Percentiles rank a stretch among this genome's conserved stretches.
These are phyloP conservation scores for Ceratosolen fusciceps DNA, from an alignment of 1,140 invertebrate genomes.

Conservation along the genomic window DNA sequence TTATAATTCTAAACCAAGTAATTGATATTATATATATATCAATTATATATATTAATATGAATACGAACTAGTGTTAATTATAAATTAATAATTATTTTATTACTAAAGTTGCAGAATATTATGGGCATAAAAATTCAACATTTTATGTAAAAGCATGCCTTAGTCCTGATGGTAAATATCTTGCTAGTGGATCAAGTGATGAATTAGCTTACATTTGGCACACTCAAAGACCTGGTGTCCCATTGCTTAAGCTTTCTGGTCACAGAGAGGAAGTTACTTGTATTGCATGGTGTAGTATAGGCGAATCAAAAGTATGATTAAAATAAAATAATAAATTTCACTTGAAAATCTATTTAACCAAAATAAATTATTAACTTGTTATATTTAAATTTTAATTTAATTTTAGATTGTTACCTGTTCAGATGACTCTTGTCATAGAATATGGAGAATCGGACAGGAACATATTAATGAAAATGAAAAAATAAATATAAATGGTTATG, in stretches of 20 bases:
- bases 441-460: slow-evolving; percentile 80
- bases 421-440: slow-evolving; percentile 83
- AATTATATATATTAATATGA: too few species aligned
- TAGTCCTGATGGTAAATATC: slow-evolving; percentile 83
- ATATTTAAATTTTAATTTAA: slow-evolving; percentile 68
- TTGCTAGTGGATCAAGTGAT: slow-evolving; percentile 88
- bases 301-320: slow-evolving; percentile 69
- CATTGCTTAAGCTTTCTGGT: slow-evolving; percentile 79
- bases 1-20: slow-evolving; percentile 77
- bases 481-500: slow-evolving; percentile 71
- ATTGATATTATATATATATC: slow-evolving; percentile 41
- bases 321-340: slow-evolving; percentile 23
- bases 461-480: slow-evolving; percentile 69
- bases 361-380: slow-evolving; percentile 9
- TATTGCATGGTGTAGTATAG: slow-evolving; percentile 80
- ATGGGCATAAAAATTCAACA: slow-evolving; percentile 81
- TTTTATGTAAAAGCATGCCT: slow-evolving; percentile 88
- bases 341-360: not conserved
- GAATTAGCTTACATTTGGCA: slow-evolving; percentile 89
- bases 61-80: not conserved
- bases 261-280: slow-evolving; percentile 89
- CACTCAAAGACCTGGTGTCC: slow-evolving; percentile 74
- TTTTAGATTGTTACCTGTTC: slow-evolving; percentile 81
- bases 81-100: slow-evolving; percentile 42
- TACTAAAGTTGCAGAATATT: slow-evolving; percentile 63